Base-by-base conservation (phyloP, 2,888 invertebrate genomes). In the Phortica okadai region DNA sequence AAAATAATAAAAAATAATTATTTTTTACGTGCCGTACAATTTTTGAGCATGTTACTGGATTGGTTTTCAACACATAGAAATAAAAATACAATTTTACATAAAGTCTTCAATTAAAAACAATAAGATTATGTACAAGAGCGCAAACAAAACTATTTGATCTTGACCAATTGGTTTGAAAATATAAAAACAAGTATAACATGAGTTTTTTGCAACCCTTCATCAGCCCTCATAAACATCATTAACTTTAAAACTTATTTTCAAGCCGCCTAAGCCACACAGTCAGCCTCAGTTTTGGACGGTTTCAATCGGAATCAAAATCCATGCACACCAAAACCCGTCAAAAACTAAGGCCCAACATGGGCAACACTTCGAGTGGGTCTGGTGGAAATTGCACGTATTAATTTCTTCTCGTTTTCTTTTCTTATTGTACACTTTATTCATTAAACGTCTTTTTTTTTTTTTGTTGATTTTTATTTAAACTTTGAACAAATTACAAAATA, bases 281-380 rank as follows among this genome's bases (percentile, higher is more conserved):
- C 82, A 87, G 91, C 91, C 91, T 91, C 91, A 91, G 91, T 91
- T 91, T 91, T 91, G 91, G 91, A 91, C 91, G 91, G 91, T 92
- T 92, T 92, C 91, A 92, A 91, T 92, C 88, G 91, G 90, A 91
- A 87, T 88, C 82, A 77, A 83, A 82, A 83, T 88, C 88, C 90
- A 83, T 87, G 84, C 90, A 91, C 91, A 91, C 91, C 91, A 92
- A 91, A 92, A 92, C 91, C 91, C 92, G 91, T 91, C 91, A 88
- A 91, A 92, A 91, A 91, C 91, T 92, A 92, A 92, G 90, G 85
- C 84, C 89, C 83, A 85, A 84, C 83, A 83, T 86, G 84, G 84
- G 83, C 84, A 80, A 56, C 54, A 70, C 42, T 11, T 6, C 41
- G n/a, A 67, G 44, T 44, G 67, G 16, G 16, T 56, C 33, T 42